phyloP scores from a whole-genome alignment of 1,140 invertebrate genomes.

The Zaprionus inermis region DNA sequence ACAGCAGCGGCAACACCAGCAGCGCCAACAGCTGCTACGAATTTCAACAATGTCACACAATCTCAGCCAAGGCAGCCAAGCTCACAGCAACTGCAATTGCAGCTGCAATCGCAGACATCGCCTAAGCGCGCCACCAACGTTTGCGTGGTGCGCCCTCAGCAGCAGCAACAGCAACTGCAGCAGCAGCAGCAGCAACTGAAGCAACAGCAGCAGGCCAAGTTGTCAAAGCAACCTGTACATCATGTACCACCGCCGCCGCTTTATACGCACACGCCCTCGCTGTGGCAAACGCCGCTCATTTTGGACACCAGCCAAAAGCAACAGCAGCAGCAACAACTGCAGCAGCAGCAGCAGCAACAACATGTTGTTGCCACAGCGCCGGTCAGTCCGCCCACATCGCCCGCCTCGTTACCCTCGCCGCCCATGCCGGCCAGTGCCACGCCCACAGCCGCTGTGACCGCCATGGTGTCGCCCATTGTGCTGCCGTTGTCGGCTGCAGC shows the following conservation, averaged over 20 bases:
- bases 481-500: constrained; percentile 20
- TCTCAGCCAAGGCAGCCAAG: constrained; percentile 62
- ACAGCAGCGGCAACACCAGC: constrained; percentile 34
- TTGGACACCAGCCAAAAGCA: constrained; percentile 69
- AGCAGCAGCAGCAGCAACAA: constrained; percentile 29
- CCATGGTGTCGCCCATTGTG: constrained; percentile 75
- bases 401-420: constrained; percentile 75
- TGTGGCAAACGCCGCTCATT: constrained; percentile 80
- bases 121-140: constrained; percentile 72
- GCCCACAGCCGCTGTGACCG: constrained; percentile 67
- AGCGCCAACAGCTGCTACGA: constrained; percentile 57
- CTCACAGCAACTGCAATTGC: constrained; percentile 47
- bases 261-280: constrained; percentile 73
- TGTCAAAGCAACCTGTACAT: constrained; percentile 29
- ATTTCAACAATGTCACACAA: constrained; percentile 81
- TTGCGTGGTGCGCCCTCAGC: constrained; percentile 76
- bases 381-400: constrained; percentile 77
- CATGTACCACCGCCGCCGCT: constrained; percentile 50
- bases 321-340: constrained; percentile 33
- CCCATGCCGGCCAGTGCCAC: constrained; percentile 45
- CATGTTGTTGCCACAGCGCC: constrained; percentile 51
- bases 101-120: constrained; percentile 63
- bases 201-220: constrained; percentile 48
- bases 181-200: constrained; percentile 53
- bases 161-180: constrained; percentile 54